Conservation (phyloP, 2,797 vertebrate genomes). For the Babyrousa celebensis region DNA sequence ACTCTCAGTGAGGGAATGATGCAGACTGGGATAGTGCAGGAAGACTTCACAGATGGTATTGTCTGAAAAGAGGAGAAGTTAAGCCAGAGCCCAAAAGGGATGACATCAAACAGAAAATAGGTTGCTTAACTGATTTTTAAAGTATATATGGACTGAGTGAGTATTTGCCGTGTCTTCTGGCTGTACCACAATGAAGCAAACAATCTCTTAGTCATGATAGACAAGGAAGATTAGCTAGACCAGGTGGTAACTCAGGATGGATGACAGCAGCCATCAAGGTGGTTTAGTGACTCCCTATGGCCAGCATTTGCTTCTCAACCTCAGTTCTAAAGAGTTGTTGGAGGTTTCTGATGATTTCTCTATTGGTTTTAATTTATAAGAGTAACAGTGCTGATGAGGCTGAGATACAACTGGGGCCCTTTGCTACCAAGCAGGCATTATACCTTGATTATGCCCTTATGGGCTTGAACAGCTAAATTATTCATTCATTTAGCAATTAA, state of each 20-base stretch:
- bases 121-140: background rate
- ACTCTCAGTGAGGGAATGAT: background rate
- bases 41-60: background rate
- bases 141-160: background rate
- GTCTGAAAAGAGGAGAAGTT: background rate
- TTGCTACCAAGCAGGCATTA: background rate
- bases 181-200: background rate
- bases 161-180: background rate
- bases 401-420: background rate
- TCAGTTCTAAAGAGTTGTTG: background rate
- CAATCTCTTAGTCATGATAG: background rate
- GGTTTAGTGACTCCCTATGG: background rate
- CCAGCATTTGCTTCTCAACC: background rate
- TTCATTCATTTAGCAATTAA: background rate
- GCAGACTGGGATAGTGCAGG: background rate
- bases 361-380: background rate
- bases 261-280: accelerated
- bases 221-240: background rate
- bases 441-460: background rate
- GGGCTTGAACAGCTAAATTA: constrained; percentile 41
- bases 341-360: constrained; percentile 24
- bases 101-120: background rate
- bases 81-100: background rate
- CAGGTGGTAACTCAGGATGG: background rate
- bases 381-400: background rate